Evolutionary conservation across 2,797 vertebrate species (phyloP).

Genomic region (Babyrousa celebensis): DNA sequence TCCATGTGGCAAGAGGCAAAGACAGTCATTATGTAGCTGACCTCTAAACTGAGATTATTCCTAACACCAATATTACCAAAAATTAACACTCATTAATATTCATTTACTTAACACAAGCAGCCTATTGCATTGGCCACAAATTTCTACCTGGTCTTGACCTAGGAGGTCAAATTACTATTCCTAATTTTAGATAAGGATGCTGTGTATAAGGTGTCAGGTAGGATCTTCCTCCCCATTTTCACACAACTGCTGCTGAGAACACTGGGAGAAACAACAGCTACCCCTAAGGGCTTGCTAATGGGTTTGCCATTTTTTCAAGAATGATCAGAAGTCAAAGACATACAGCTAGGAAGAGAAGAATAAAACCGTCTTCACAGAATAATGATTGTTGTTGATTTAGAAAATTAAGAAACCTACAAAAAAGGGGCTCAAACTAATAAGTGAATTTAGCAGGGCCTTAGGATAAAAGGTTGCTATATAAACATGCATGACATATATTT

Average conservation of each 20-base stretch:
- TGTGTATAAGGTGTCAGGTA: background rate
- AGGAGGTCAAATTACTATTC: background rate
- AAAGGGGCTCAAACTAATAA: background rate
- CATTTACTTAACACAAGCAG: background rate
- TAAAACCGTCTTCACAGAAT: conserved; percentile 2
- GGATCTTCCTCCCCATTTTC: background rate
- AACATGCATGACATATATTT: background rate
- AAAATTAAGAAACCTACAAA: conserved; percentile 31
- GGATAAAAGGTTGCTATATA: background rate
- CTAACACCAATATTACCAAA: background rate
- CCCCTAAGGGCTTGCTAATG: background rate
- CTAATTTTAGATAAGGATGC: conserved; percentile 14
- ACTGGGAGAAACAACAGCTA: background rate
- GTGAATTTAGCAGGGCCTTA: background rate
- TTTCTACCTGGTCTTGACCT: background rate
- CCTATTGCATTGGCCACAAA: background rate
- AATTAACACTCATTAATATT: background rate
- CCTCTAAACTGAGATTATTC: background rate
- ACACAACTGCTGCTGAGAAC: background rate
- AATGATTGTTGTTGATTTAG: background rate
- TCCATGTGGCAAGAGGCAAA: background rate
- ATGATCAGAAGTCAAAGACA: conserved; percentile 34
- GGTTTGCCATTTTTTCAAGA: conserved; percentile 6
- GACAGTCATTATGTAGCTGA: background rate
- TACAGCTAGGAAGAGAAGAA: background rate